A percentile compares a stretch with the other conserved stretches of the same genome.
Conservation (phyloP, 1,140 invertebrate species). For the Halyomorpha halys region DNA sequence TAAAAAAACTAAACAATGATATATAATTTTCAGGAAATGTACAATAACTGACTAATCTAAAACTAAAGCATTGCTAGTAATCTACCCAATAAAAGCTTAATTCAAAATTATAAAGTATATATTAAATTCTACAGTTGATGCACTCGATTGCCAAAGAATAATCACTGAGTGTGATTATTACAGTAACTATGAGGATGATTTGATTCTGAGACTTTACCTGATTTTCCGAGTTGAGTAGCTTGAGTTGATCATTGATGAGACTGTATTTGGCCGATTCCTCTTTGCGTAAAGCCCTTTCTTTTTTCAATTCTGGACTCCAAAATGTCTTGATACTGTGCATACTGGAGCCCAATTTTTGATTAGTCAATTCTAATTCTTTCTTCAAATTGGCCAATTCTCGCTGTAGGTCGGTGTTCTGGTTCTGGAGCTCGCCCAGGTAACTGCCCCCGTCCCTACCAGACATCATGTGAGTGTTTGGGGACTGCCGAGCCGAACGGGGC, state of each 20-base stretch:
- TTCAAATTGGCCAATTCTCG: slow-evolving; percentile 92
- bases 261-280: slow-evolving; percentile 97
- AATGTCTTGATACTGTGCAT: slow-evolving; percentile 99
- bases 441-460: slow-evolving; percentile 37
- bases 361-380: slow-evolving; percentile 91
- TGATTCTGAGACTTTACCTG: slow-evolving; percentile 55
- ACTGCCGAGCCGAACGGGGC: slow-evolving; percentile 58
- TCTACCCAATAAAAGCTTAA: too few relatives aligned
- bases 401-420: slow-evolving; percentile 89
- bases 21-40: too few relatives aligned
- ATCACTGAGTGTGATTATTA: too few relatives aligned
- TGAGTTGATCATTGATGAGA: slow-evolving; percentile 92
- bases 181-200: too few relatives aligned
- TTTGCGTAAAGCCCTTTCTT: slow-evolving; percentile 88
- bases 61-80: too few relatives aligned
- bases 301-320: slow-evolving; percentile 98
- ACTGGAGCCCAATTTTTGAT: slow-evolving; percentile 94
- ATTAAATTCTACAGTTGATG: too few relatives aligned
- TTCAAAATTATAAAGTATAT: too few relatives aligned
- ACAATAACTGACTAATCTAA: too few relatives aligned
- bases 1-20: too few relatives aligned
- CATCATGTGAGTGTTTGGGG: slow-evolving; percentile 48
- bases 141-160: too few relatives aligned
- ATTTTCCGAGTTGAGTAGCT: slow-evolving; percentile 91
- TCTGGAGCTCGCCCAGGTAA: slow-evolving; percentile 86